Evolutionary conservation across 2,113 vertebrate species (phyloP).

Genomic region (Centropristis striata): DNA sequence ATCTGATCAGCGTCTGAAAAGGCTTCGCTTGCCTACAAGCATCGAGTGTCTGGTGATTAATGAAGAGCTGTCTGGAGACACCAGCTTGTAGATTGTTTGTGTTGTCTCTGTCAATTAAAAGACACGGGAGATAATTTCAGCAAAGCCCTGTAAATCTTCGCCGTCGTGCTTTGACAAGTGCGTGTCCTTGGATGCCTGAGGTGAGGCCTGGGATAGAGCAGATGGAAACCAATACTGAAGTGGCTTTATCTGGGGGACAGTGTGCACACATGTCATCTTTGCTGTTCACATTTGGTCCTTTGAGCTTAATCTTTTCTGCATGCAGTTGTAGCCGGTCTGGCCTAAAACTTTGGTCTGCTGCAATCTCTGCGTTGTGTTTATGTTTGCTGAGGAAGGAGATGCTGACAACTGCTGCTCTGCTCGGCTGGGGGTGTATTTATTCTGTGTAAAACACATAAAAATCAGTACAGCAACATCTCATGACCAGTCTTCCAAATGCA

Average conservation of each 20-base stretch:
- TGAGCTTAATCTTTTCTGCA: conserved; percentile 18
- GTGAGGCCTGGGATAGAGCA: conserved; percentile 18
- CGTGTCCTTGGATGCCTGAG: conserved; percentile 9
- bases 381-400: no score
- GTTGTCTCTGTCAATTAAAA: conserved; percentile 20
- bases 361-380: no score
- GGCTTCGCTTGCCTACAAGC: background rate
- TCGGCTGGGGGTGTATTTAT: no score
- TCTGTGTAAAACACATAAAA: no score
- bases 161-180: conserved; percentile 2
- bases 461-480: no score
- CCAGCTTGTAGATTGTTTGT: background rate
- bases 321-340: no score
- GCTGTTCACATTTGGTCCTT: conserved; percentile 1
- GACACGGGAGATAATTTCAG: background rate
- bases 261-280: conserved; percentile 4
- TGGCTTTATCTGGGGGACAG: background rate
- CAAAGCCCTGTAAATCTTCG: conserved; percentile 4
- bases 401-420: no score
- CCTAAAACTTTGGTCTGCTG: no score
- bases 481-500: no score
- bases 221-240: background rate
- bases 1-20: conserved; percentile 29
- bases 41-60: conserved; percentile 9
- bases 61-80: background rate